Base-by-base conservation (phyloP, 1,140 invertebrate species). In the Zaprionus ornatus region DNA sequence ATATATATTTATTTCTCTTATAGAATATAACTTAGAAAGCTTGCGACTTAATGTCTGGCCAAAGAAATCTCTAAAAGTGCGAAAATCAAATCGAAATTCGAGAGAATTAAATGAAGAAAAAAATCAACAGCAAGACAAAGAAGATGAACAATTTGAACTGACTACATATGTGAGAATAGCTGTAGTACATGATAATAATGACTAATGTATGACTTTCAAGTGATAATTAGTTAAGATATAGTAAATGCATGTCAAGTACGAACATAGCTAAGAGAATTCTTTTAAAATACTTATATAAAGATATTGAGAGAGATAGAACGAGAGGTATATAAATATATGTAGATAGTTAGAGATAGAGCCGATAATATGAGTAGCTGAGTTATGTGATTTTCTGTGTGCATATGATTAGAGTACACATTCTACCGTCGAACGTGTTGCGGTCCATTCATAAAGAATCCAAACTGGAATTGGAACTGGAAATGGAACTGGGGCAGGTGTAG, bases 171-270 rank as follows among this genome's bases (percentile, higher is more conserved):
- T 42, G 40, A 64, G 67, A 48, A 64, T 57, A 60, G 48, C 48
- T 45, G 60, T 48, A 42, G 19, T 25, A 65, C 66, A 57, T 48
- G 54, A 55, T 57, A 52, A 65, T 15, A 73, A 73, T 81, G 82
- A 82, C 74, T 81, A 82, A 82, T 79, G 65, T 65, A 55, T 50
- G 57, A 42, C 40, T 35, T 60, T 48, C 66, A 65, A 25, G 72
- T 88, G 73, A 83, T 79, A 83, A 82, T 80, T 83, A 75, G 45
- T 75, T 60, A 69, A 74, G n/a, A 63, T 73, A 83, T 62, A 45
- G 55, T 50, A 55, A 21, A 60, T 65, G 62, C 48, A 69, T 65
- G 59, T 77, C 67, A 75, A 64, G 73, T 64, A 75, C 72, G 60
- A 55, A 73, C 42, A 66, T 23, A 63, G 25, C 56, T 60, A 52